A percentile compares a stretch with the other conserved stretches of the same genome.
phyloP scores from a whole-genome alignment of 2,113 vertebrate genomes.

The Mus pahari region DNA sequence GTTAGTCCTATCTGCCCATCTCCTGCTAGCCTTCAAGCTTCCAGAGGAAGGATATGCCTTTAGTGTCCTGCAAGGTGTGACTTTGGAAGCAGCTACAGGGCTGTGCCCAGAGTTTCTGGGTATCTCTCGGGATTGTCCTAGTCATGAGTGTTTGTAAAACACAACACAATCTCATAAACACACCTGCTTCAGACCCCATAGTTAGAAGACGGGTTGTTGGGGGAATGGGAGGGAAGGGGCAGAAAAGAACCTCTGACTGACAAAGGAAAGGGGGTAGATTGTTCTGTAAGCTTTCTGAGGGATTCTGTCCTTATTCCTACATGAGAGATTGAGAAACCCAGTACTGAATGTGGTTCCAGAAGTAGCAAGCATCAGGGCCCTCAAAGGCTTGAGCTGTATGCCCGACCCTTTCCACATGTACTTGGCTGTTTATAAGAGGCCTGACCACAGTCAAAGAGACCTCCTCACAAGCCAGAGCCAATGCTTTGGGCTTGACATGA shows the following conservation, averaged over 20 bases:
- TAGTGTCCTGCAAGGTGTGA: neutral
- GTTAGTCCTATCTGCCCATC: neutral
- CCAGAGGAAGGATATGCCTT: neutral
- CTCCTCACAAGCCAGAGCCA: neutral
- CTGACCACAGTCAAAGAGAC: neutral
- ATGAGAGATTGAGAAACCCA: conserved; percentile 8
- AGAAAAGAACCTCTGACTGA: neutral
- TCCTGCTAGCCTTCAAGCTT: neutral
- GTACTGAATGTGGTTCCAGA: neutral
- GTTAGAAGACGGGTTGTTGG: neutral
- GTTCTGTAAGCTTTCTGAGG: neutral
- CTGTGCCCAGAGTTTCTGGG: neutral
- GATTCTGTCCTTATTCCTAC: neutral
- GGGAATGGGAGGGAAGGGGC: neutral
- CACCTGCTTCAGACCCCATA: neutral
- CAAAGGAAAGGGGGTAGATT: neutral
- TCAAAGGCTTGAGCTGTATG: neutral
- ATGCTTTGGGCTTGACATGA: neutral
- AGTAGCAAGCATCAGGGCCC: neutral
- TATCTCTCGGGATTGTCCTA: neutral
- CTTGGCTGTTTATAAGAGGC: neutral
- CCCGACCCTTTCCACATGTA: no score
- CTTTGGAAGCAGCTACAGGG: neutral
- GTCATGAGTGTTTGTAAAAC: neutral
- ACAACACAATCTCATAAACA: neutral